Conservation (phyloP, 2,888 invertebrate species). For the Pachydiplax longipennis region DNA sequence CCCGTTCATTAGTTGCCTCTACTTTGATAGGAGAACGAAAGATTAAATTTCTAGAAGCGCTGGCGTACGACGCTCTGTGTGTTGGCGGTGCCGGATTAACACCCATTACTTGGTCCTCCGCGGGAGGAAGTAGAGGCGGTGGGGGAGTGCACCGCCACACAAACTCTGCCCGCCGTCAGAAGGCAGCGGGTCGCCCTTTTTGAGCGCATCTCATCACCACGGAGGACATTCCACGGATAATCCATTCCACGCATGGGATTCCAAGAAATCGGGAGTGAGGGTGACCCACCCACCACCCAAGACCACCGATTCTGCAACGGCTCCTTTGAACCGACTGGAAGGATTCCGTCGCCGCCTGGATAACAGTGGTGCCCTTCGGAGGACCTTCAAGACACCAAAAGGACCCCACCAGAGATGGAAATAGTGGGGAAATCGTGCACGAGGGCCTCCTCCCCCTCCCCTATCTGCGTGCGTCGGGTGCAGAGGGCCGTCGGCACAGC, state of each 20-base stretch:
- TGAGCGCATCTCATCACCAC: neutral
- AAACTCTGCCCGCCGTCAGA: neutral
- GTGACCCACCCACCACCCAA: no score
- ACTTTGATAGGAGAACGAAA: conserved; percentile 47
- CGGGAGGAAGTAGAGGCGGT: conserved; percentile 25
- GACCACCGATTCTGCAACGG: no score
- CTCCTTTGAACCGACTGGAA: no score
- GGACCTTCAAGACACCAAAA: neutral
- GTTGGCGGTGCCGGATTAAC: conserved; percentile 32
- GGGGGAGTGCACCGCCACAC: neutral
- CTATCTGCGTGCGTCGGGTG: neutral
- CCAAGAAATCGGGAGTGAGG: no score
- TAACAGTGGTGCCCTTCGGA: neutral
- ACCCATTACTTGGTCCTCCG: conserved; percentile 36
- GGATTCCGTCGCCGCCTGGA: neutral
- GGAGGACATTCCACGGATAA: neutral
- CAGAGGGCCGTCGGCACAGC: neutral
- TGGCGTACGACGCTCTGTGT: conserved; percentile 38
- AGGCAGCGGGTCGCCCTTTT: neutral
- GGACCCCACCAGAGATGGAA: neutral
- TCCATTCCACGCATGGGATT: neutral
- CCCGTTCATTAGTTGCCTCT: conserved; percentile 45
- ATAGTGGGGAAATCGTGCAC: neutral
- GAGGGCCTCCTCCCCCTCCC: neutral
- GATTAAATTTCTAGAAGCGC: conserved; percentile 46